Conservation (phyloP, 2,797 vertebrate species). For the Delichon dasypus region DNA sequence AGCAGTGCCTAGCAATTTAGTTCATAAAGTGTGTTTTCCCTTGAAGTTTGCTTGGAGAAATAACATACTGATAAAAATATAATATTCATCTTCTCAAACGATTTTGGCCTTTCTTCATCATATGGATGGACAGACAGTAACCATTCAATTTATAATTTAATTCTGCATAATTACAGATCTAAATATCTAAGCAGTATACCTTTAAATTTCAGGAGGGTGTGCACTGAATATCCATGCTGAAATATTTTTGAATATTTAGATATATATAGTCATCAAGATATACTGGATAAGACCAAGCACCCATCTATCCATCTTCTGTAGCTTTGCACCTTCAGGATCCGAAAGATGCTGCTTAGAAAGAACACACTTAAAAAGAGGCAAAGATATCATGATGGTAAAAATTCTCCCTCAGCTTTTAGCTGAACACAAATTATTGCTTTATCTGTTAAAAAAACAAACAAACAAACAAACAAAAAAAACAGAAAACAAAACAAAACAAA, state of each 20-base stretch:
- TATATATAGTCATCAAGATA: not conserved
- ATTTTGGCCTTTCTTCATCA: not conserved
- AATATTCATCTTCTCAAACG: not conserved
- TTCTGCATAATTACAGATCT: not conserved
- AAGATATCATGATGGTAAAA: not conserved
- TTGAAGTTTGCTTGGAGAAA: not conserved
- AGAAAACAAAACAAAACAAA: too few species aligned
- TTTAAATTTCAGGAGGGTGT: not conserved
- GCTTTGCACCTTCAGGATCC: not conserved
- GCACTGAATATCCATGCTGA: not conserved
- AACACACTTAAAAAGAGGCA: not conserved
- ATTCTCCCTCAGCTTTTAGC: not conserved
- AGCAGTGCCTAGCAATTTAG: not conserved
- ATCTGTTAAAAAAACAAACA: not conserved
- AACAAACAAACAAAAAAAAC: too few species aligned
- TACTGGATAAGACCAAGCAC: not conserved
- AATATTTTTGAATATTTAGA: not conserved
- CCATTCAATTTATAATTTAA: not conserved
- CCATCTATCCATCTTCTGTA: not conserved
- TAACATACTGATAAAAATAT: not conserved
- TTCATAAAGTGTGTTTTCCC: not conserved
- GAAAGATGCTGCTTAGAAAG: not conserved
- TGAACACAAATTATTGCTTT: not conserved
- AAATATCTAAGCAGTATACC: not conserved
- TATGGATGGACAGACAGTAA: not conserved